phyloP scores from a whole-genome alignment of 2,888 invertebrate genomes.

The Drosophila melanosoma region DNA sequence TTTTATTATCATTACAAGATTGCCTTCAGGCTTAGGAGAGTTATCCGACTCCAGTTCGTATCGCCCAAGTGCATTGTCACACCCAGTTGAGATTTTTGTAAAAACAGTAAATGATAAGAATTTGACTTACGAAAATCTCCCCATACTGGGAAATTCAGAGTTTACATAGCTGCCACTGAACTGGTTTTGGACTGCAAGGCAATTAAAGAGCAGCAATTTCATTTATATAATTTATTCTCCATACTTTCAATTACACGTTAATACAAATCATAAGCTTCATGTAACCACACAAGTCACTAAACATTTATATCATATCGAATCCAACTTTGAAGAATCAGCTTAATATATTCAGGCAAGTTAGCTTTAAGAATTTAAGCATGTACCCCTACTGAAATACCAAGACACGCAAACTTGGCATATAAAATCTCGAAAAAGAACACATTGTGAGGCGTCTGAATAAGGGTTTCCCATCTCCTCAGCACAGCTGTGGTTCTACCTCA shows the following conservation, averaged over 20 bases:
- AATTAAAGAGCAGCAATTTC: slow-evolving; percentile 17
- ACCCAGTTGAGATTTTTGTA: slow-evolving; percentile 36
- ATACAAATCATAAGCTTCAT: not conserved
- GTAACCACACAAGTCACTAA: slow-evolving; percentile 87
- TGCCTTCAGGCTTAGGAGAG: not conserved
- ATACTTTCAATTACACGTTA: not conserved
- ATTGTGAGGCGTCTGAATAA: slow-evolving; percentile 90
- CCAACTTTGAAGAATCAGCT: slow-evolving; percentile 98
- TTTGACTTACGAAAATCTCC: slow-evolving; percentile 38
- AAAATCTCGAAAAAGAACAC: slow-evolving; percentile 88
- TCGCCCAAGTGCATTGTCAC: not conserved
- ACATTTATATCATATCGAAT: slow-evolving; percentile 91
- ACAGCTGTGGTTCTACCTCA: slow-evolving; percentile 37
- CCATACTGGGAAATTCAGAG: slow-evolving; percentile 18
- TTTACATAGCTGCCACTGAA: slow-evolving; percentile 17
- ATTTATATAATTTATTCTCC: not conserved
- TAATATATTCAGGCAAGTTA: slow-evolving; percentile 91
- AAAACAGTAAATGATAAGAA: slow-evolving; percentile 14
- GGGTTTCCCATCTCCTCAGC: slow-evolving; percentile 89
- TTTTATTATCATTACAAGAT: not conserved
- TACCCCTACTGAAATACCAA: slow-evolving; percentile 94
- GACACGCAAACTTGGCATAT: slow-evolving; percentile 22
- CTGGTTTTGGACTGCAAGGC: slow-evolving; percentile 29
- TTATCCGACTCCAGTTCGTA: not conserved
- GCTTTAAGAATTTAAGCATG: slow-evolving; percentile 90